A percentile compares a stretch with the other conserved stretches of the same genome.
Evolutionary conservation across 1,140 invertebrate genomes (phyloP).

Genomic region (Zaprionus taronus): DNA sequence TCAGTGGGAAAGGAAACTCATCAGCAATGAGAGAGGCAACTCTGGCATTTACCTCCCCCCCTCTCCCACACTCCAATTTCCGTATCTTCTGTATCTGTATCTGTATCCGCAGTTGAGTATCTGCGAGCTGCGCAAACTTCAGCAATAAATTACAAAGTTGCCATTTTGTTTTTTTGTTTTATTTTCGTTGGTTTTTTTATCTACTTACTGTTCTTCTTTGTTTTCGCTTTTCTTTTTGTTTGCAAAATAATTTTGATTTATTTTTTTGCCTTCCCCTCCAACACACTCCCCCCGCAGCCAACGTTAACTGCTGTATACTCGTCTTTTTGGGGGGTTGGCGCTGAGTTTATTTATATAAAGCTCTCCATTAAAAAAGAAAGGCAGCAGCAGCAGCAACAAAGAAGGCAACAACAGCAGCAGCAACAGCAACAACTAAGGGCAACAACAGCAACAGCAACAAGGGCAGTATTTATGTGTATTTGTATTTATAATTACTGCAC

Average conservation of each 20-base stretch:
- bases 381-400: slow-evolving; percentile 45
- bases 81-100: slow-evolving; percentile 33
- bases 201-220: slow-evolving; percentile 15
- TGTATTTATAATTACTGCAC: slow-evolving; percentile 83
- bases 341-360: slow-evolving; percentile 80
- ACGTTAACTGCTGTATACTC: slow-evolving; percentile 20
- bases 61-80: neutral
- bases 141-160: slow-evolving; percentile 83
- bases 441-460: slow-evolving; percentile 33
- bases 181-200: slow-evolving; percentile 10
- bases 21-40: slow-evolving; percentile 37
- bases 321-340: slow-evolving; percentile 51
- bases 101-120: slow-evolving; percentile 40
- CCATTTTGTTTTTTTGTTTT: slow-evolving; percentile 75
- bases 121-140: slow-evolving; percentile 69
- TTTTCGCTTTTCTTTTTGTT: slow-evolving; percentile 63
- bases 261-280: slow-evolving; percentile 51
- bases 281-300: neutral
- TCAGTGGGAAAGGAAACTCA: slow-evolving; percentile 53
- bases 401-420: slow-evolving; percentile 30
- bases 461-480: slow-evolving; percentile 76
- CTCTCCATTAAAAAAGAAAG: slow-evolving; percentile 78
- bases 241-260: slow-evolving; percentile 83
- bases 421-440: slow-evolving; percentile 38
- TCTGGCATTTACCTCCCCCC: slow-evolving; percentile 18